Evolutionary conservation across 1,140 invertebrate genomes (phyloP), one percentile per base, ranked within the genome.

Genomic region (Drosophila teissieri): DNA sequence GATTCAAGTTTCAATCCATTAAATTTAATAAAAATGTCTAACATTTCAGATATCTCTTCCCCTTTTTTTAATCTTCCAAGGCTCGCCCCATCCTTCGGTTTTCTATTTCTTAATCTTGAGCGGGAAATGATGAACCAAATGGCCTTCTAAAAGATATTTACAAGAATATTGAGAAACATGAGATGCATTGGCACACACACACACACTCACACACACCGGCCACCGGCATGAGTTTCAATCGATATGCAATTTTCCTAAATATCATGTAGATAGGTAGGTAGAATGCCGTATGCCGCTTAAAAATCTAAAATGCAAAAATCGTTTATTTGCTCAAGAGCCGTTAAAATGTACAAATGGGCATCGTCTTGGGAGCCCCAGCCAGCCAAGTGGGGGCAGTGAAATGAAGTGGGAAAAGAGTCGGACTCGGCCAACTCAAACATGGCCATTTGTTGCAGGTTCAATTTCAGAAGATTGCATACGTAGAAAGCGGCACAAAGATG

Each of bases 291-390:
- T 53, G 62, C 64, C 55, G 60, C 60, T 63, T 77, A 60, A 77
- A 80, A 86, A 83, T 86, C 60, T 72, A 83, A 86, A 86, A 86
- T 86, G 84, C 75, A 80, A 89, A 86, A 86, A 89, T 86, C 84
- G 83, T 88, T 86, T 86, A 86, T 89, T 89, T 86, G 84, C 72
- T 73, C 79, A 79, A 89, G 67, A 80, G 76, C 84, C 84, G 83
- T 83, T 83, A 89, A 86, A 86, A 89, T 89, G 72, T 80, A 72
- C 67, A 73, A 88, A 77, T 62, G 51, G 51, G 24, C 52, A 64
- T 40, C 53, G 72, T 52, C 73, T 56, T 54, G 27, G 44, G 19
- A 48, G 60, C 39, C 22, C 19, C 36, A 19, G 19, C 19, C 19
- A 31, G 42, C 17, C 15, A 8, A 11, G 22, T 37, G 37, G 42